A percentile compares a stretch with the other conserved stretches of the same genome.
These are phyloP conservation scores for Brienomyrus longianalis DNA, from an alignment of 2,113 vertebrate species.

Conservation along the genomic window DNA sequence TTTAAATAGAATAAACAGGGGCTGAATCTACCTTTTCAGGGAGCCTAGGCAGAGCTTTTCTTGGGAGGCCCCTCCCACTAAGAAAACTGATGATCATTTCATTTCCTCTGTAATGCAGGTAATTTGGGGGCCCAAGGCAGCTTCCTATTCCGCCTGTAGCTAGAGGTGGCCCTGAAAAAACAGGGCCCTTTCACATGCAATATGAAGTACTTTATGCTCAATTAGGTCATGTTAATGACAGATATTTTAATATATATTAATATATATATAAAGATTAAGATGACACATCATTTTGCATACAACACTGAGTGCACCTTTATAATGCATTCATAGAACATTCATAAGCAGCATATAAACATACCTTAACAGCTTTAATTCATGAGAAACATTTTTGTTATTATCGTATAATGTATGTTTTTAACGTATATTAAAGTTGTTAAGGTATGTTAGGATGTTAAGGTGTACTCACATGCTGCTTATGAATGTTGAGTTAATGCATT, in stretches of 20 bases:
- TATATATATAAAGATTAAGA: not conserved
- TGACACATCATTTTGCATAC: not conserved
- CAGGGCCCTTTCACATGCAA: not conserved
- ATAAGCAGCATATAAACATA: too few relatives aligned
- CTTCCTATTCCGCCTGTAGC: not conserved
- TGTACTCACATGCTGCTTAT: not conserved
- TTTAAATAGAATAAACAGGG: not conserved
- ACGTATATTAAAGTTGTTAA: not conserved
- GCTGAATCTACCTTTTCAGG: not conserved
- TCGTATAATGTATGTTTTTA: not conserved
- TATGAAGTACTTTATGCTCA: slow-evolving; percentile 19
- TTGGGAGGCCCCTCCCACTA: not conserved
- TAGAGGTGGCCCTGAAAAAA: not conserved
- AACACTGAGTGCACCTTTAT: not conserved
- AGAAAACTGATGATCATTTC: not conserved
- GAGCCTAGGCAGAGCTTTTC: not conserved
- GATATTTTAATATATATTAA: not conserved
- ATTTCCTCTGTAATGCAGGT: not conserved
- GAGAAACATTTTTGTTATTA: not conserved
- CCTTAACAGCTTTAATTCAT: not conserved
- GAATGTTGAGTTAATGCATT: not conserved
- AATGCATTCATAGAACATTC: not conserved
- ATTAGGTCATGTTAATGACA: not conserved
- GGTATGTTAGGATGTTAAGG: not conserved
- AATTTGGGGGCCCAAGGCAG: not conserved